Conservation (phyloP, 1,140 invertebrate species). For the Globodera rostochiensis region DNA sequence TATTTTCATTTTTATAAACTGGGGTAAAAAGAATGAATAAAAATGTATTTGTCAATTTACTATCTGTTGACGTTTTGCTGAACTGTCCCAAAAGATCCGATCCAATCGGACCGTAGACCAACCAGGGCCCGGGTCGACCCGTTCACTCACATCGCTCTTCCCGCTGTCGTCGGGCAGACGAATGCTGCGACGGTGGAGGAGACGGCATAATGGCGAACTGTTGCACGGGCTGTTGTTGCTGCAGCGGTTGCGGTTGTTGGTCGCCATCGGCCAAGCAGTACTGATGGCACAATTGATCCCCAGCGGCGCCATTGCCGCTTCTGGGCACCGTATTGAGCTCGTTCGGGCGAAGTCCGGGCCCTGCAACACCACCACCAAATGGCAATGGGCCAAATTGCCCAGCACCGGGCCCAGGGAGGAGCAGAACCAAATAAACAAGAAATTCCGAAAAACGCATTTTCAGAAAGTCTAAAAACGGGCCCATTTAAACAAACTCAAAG, state of each 20-base stretch:
- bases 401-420: neutral
- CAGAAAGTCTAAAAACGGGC: too few species aligned
- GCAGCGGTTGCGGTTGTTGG: neutral
- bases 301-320: neutral
- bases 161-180: neutral
- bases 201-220: slow-evolving; percentile 25
- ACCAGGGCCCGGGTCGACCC: too few species aligned
- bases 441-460: too few species aligned
- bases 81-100: too few species aligned
- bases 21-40: neutral
- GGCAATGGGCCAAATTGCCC: neutral
- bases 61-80: too few species aligned
- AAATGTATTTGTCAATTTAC: neutral
- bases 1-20: neutral
- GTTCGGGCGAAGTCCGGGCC: neutral
- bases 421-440: neutral
- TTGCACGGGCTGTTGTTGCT: slow-evolving; percentile 25
- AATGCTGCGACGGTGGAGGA: neutral
- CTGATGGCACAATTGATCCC: neutral
- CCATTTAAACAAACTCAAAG: too few species aligned
- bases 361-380: neutral
- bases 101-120: too few species aligned
- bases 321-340: too few species aligned
- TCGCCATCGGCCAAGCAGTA: too few species aligned
- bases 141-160: slow-evolving; percentile 26